A percentile compares a stretch with the other conserved stretches of the same genome.
These are phyloP conservation scores for Leucophenga montana DNA, from an alignment of 2,888 invertebrate species.

Conservation along the genomic window DNA sequence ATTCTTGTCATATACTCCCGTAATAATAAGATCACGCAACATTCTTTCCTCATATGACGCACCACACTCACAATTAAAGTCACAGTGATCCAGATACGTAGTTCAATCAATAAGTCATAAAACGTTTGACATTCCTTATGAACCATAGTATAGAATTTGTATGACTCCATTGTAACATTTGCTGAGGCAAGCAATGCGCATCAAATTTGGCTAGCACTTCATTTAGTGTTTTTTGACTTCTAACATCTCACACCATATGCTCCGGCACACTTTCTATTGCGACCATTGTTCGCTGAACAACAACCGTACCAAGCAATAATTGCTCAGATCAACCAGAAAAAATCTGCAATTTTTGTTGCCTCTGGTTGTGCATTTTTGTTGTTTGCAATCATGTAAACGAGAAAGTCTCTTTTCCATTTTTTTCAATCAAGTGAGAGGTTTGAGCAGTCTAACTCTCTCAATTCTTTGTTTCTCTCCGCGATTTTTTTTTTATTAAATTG, in stretches of 20 bases:
- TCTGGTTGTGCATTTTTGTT: background rate
- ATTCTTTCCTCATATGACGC: too few species aligned
- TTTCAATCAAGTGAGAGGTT: slow-evolving; percentile 20
- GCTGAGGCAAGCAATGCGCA: too few species aligned
- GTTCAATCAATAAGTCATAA: slow-evolving; percentile 34
- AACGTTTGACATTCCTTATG: slow-evolving; percentile 41
- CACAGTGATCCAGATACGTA: slow-evolving; percentile 35
- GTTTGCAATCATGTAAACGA: slow-evolving; percentile 32
- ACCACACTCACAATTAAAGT: too few species aligned
- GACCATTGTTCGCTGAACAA: too few species aligned
- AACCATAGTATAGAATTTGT: slow-evolving; percentile 38
- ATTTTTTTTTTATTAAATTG: too few species aligned
- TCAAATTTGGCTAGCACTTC: too few species aligned
- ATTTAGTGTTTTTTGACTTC: too few species aligned
- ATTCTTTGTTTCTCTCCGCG: background rate
- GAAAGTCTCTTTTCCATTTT: slow-evolving; percentile 28
- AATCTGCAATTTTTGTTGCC: background rate
- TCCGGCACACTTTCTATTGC: too few species aligned
- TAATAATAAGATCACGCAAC: too few species aligned
- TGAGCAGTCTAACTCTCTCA: slow-evolving; percentile 8
- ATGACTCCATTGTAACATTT: slow-evolving; percentile 42
- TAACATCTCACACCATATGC: too few species aligned
- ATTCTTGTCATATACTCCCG: too few species aligned
- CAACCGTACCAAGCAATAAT: too few species aligned
- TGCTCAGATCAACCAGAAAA: background rate